phyloP scores from a whole-genome alignment of 1,140 invertebrate genomes.

The Brachionus calyciflorus region DNA sequence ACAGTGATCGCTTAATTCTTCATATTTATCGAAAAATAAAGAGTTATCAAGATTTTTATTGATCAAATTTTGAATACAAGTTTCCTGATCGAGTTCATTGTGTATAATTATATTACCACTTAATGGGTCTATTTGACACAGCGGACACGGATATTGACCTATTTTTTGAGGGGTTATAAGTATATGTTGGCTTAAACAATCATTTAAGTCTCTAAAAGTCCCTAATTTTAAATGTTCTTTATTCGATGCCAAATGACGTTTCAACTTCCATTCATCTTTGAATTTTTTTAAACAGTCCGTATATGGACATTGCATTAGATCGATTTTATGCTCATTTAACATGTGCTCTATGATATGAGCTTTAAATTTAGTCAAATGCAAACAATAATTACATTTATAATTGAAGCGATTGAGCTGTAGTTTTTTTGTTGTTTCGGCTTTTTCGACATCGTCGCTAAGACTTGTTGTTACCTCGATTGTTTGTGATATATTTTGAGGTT shows the following conservation, averaged over 20 bases:
- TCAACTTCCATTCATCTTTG: constrained; percentile 40
- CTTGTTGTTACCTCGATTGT: neutral
- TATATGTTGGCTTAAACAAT: constrained; percentile 3
- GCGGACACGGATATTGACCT: constrained; percentile 22
- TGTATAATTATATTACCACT: neutral
- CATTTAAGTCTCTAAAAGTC: constrained; percentile 6
- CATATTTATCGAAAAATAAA: constrained; percentile 23
- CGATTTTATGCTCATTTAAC: constrained; percentile 9
- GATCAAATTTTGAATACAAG: constrained; percentile 1
- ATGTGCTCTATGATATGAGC: constrained; percentile 31
- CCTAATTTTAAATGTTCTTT: constrained; percentile 12
- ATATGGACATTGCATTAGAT: constrained; percentile 28
- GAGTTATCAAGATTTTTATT: constrained; percentile 32
- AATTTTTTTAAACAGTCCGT: constrained; percentile 25
- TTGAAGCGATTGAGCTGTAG: neutral
- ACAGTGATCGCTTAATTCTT: neutral
- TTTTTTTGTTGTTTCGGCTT: neutral
- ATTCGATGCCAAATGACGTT: constrained; percentile 3
- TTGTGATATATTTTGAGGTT: no score
- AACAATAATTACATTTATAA: constrained; percentile 37
- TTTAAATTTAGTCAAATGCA: constrained; percentile 30
- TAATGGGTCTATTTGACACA: neutral
- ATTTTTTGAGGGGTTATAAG: constrained; percentile 6
- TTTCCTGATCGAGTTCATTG: neutral
- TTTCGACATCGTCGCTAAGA: neutral